Evolutionary conservation across 2,113 vertebrate genomes (phyloP), one percentile per base, ranked within the genome.

Genomic region (Brachionichthys hirsutus): DNA sequence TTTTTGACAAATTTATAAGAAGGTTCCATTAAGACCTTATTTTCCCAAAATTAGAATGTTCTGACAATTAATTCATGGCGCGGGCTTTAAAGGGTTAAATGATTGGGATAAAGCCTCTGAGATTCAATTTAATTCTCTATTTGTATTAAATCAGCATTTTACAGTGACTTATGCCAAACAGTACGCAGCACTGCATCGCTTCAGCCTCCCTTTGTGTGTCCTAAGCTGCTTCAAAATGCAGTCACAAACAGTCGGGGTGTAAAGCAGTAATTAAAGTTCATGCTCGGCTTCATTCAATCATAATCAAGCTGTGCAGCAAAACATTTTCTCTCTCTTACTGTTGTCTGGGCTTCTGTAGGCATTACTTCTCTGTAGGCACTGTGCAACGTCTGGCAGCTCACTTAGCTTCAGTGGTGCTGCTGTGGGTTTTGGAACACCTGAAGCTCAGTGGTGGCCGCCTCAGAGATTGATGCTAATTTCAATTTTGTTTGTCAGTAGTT

Each of bases 201-300:
- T 67, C 70, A 57, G 77, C 79, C 62, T 80, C 59, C 67, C 71
- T 85, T 76, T 77, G 79, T 87, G 78, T 62, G 72, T 86, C 83
- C 81, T 85, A 80, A 84, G 76, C 81, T 67, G 84, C 81, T 75
- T 65, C 73, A 64, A 42, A 78, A 84, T 80, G 41, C 79, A 70
- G 60, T 62, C 87, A 87, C 86, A 89, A 87, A 89, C 88, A 88
- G 61, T 80, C 70, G 51, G 80, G 66, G 81, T 88, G 83, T 87
- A 88, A n/a, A 88, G 84, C 82, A 88, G 83, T 91, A 89, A 92
- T 91, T 91, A 91, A 89, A 90, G 86, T 88, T 88, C 85, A 89
- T 77, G 88, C 88, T 85, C 70, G 80, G 78, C 83, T 91, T 87
- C 89, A 80, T 88, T 90, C 89, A 87, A 89, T 91, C 85, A 89